Evolutionary conservation across 2,113 vertebrate species (phyloP).

Genomic region (Ornithorhynchus anatinus): DNA sequence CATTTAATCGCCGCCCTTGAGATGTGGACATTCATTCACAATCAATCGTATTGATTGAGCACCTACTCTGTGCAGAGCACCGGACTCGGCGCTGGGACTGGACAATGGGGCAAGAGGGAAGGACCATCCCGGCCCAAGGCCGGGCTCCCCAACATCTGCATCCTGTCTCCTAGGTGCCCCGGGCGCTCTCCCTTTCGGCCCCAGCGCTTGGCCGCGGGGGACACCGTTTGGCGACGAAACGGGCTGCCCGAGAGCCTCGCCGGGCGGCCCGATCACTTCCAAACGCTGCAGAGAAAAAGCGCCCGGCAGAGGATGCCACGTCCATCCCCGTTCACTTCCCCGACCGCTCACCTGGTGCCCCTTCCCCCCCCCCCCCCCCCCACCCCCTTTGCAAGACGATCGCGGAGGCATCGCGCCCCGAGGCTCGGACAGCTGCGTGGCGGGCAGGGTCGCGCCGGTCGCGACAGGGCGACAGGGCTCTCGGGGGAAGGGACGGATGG

Average conservation of each 20-base stretch:
- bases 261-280: slow-evolving; percentile 9
- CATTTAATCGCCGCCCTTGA: slow-evolving; percentile 21
- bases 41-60: no score
- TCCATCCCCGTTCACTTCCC: not conserved
- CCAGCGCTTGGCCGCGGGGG: no score
- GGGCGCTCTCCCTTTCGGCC: no score
- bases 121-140: no score
- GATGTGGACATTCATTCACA: not conserved
- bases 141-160: not conserved
- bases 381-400: not conserved
- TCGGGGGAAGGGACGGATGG: no score
- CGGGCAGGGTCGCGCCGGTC: no score
- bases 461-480: no score
- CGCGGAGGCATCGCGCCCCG: not conserved
- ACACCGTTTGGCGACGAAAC: slow-evolving; percentile 1
- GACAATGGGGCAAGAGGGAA: no score
- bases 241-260: slow-evolving; percentile 7
- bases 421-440: not conserved
- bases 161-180: no score
- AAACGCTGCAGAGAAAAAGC: not conserved
- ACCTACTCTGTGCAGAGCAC: no score
- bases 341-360: not conserved
- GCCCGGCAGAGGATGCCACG: not conserved
- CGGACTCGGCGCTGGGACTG: not conserved
- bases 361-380: not conserved